These are phyloP conservation scores for Phoxinus dragarum DNA, from an alignment of 2,797 vertebrate species.

Conservation along the genomic window DNA sequence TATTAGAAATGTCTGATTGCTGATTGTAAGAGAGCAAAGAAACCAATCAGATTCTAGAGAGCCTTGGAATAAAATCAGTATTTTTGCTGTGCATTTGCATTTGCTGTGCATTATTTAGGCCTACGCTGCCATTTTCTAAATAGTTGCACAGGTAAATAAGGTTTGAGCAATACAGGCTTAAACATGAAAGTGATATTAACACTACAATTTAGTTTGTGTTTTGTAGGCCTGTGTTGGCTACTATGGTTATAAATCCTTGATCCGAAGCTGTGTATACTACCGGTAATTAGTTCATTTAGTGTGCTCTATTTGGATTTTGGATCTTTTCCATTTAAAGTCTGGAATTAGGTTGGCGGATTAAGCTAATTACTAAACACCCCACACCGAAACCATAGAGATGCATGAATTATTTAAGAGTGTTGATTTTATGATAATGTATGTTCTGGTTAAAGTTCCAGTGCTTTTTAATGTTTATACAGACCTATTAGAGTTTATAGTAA, in stretches of 20 bases:
- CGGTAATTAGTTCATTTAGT: not conserved
- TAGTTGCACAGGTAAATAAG: not conserved
- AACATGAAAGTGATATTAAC: not conserved
- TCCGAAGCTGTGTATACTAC: not conserved
- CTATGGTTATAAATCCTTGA: not conserved
- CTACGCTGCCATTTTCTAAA: not conserved
- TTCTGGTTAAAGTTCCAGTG: not conserved
- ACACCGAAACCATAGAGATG: not conserved
- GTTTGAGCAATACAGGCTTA: not conserved
- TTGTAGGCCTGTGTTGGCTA: not conserved
- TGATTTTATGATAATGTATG: not conserved
- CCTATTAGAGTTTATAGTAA: not conserved
- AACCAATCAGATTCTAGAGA: not conserved
- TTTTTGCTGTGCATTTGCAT: not conserved
- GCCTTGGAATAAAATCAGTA: not conserved
- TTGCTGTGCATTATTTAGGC: no score
- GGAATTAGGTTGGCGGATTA: conserved; percentile 9
- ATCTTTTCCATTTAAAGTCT: not conserved
- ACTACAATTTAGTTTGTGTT: not conserved
- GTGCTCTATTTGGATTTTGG: conserved; percentile 7
- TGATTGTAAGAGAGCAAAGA: not conserved
- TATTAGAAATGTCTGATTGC: not conserved
- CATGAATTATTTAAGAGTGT: not conserved
- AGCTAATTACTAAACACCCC: not conserved
- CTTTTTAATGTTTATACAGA: not conserved